Percentiles rank a stretch among this genome's conserved stretches.
Evolutionary conservation across 2,797 vertebrate species (phyloP).

Genomic region (Scolopax rusticola): DNA sequence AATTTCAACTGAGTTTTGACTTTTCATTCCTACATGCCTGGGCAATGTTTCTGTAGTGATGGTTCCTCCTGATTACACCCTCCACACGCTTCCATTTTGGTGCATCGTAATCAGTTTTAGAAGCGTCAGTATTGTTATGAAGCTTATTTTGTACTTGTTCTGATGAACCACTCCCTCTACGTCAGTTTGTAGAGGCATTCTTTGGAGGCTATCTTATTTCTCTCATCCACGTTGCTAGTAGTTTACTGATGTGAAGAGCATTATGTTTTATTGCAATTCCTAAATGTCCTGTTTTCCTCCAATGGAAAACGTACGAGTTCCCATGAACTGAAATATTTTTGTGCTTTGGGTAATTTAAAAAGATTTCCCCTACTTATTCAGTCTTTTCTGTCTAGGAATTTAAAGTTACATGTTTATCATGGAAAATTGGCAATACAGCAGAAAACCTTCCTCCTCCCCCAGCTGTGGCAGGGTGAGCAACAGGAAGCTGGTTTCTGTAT

Average conservation of each 20-base stretch:
- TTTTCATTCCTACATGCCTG: neutral
- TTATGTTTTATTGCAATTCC: neutral
- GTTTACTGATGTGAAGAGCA: neutral
- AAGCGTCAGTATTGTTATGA: neutral
- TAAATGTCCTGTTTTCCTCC: neutral
- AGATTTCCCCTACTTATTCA: neutral
- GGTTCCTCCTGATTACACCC: conserved; percentile 25
- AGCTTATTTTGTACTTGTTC: neutral
- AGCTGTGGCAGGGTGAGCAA: neutral
- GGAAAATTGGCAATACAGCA: neutral
- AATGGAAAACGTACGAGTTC: neutral
- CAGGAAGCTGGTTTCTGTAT: neutral
- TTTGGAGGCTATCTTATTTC: neutral
- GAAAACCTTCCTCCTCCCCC: neutral
- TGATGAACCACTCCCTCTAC: neutral
- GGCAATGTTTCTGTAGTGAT: neutral
- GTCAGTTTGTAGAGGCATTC: neutral
- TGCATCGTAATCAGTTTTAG: neutral
- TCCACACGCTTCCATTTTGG: neutral
- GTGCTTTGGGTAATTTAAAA: neutral
- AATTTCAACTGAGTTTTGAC: neutral
- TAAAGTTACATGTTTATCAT: neutral
- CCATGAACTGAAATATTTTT: neutral
- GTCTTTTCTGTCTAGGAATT: neutral
- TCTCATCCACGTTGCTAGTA: neutral